Evolutionary conservation across 2,797 vertebrate species (phyloP), one percentile per base, ranked within the genome.

Genomic region (Cheirogaleus major): DNA sequence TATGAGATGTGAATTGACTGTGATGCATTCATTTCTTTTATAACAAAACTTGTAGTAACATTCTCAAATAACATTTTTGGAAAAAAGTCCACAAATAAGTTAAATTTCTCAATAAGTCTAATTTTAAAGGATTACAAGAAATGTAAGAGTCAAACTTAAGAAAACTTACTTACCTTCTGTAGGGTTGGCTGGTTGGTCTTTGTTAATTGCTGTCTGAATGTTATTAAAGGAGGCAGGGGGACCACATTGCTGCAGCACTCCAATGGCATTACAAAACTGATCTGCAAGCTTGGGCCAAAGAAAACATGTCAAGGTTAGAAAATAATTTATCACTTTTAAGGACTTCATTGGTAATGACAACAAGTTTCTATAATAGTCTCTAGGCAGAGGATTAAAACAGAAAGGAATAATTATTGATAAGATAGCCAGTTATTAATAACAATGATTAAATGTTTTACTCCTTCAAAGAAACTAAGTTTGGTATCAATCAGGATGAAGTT

Each of bases 191-290:
- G 99, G 99, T 97, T 99, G 99, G 20, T 99, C 99, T 97, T 99
- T 99, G 98, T 99, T 99, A 81, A 99, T 99, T 0, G 99, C 98
- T 0, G 99, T 99, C 98, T 99, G 99, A 95, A 99, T 99, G 98
- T 99, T 99, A 97, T 97, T 99, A 97, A 99, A 99, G 0, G 99
- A 99, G 32, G 99, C 99, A 0, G 99, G 99, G 0, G 99, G 99
- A 0, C 99, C 99, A 59, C 99, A 99, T 85, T 99, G 99, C 96
- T 99, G 99, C 83, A 99, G 95, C 35, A 99, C 99, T 0, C 99
- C 99, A 17, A 99, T 99, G 32, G 99, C 99, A 25, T 99, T 99
- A 97, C 99, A 99, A 96, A 99, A 99, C 96, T 99, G 99, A 98
- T 99, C 99, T 3, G 99, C 99, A 67, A 99, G 99, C 99, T 99